phyloP scores from a whole-genome alignment of 2,113 vertebrate genomes.

The Peromyscus leucopus region DNA sequence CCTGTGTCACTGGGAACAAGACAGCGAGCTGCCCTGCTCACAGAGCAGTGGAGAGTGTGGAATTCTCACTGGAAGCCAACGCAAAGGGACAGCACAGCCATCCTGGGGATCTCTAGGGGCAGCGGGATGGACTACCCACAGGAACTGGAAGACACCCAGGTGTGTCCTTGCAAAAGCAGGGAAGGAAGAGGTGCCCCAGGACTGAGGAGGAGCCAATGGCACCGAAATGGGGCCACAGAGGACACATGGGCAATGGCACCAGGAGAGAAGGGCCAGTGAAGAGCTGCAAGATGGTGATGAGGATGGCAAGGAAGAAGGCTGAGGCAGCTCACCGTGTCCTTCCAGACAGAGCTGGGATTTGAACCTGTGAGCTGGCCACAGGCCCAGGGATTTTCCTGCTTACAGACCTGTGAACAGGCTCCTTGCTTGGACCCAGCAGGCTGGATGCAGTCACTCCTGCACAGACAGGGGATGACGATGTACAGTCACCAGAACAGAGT shows the following conservation, averaged over 20 bases:
- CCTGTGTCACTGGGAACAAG: background rate
- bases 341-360: background rate
- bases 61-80: background rate
- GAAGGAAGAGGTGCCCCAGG: background rate
- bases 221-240: background rate
- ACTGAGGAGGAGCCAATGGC: background rate
- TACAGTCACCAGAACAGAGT: conserved; percentile 38
- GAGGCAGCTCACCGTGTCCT: no score
- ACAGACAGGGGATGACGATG: background rate
- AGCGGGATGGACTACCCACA: background rate
- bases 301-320: background rate
- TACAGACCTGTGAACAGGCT: fast-evolving
- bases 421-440: background rate
- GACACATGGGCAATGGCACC: background rate
- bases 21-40: background rate
- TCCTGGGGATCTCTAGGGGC: background rate
- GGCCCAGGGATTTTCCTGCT: background rate
- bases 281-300: background rate
- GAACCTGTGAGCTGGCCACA: background rate
- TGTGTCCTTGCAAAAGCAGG: background rate
- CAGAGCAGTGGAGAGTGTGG: background rate
- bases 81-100: background rate
- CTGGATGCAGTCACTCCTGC: background rate
- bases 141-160: background rate
- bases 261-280: no score